A percentile compares a stretch with the other conserved stretches of the same genome.
These are phyloP conservation scores for Polypterus bichir DNA, from an alignment of 2,113 vertebrate genomes.

Conservation along the genomic window DNA sequence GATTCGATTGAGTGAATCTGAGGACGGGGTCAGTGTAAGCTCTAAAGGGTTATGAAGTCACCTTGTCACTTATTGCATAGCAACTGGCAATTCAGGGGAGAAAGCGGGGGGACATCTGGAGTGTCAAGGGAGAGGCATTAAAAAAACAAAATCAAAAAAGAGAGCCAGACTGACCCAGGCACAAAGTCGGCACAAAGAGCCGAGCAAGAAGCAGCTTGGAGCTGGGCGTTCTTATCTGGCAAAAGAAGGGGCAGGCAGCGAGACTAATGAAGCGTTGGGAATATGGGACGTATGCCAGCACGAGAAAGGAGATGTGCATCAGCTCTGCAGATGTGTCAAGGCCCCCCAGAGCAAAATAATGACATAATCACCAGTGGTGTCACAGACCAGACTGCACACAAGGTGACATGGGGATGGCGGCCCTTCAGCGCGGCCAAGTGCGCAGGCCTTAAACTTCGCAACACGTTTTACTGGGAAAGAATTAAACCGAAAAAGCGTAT, in stretches of 20 bases:
- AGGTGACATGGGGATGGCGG: slow-evolving; percentile 73
- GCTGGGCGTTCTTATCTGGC: slow-evolving; percentile 73
- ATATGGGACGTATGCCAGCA: slow-evolving; percentile 61
- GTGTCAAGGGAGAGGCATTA: slow-evolving; percentile 43
- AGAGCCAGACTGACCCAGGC: slow-evolving; percentile 56
- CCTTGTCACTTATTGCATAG: slow-evolving; percentile 33
- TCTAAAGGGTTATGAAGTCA: slow-evolving; percentile 43
- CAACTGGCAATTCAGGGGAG: slow-evolving; percentile 21
- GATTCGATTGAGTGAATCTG: slow-evolving; percentile 7
- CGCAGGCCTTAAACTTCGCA: slow-evolving; percentile 26
- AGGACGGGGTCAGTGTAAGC: slow-evolving; percentile 20
- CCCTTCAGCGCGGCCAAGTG: slow-evolving; percentile 42
- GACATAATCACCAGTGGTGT: slow-evolving; percentile 98
- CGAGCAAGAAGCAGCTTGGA: slow-evolving; percentile 59
- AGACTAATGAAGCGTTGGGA: slow-evolving; percentile 75
- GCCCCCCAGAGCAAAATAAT: slow-evolving; percentile 88
- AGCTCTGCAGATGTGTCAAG: slow-evolving; percentile 80
- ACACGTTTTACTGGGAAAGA: no score
- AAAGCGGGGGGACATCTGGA: slow-evolving; percentile 60
- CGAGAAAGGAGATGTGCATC: slow-evolving; percentile 71
- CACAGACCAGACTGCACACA: slow-evolving; percentile 91
- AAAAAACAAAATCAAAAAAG: slow-evolving; percentile 46
- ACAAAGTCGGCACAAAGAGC: slow-evolving; percentile 59
- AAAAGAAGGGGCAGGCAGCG: slow-evolving; percentile 60
- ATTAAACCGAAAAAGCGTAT: no score